phyloP scores from a whole-genome alignment of 2,113 vertebrate species.

The Nothocercus julius region DNA sequence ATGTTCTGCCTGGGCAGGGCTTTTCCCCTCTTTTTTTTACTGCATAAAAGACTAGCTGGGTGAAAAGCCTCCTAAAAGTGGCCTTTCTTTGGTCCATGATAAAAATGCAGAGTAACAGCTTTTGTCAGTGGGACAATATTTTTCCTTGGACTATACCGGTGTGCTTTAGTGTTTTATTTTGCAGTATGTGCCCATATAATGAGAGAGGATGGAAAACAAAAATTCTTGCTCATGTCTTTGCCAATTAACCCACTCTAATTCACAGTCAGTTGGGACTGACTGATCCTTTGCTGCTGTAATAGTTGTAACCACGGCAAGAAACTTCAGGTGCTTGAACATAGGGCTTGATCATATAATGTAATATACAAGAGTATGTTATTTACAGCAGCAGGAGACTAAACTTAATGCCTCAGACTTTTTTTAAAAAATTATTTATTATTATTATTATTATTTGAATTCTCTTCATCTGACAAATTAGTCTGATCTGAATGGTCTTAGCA shows the following conservation, averaged over 20 bases:
- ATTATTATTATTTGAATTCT: neutral
- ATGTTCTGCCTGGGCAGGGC: neutral
- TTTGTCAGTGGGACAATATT: neutral
- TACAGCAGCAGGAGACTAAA: neutral
- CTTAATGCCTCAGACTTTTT: accelerated
- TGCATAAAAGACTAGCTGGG: neutral
- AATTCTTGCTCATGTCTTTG: neutral
- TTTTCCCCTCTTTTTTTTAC: neutral
- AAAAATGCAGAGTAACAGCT: neutral
- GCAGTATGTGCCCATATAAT: neutral
- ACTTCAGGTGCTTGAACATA: neutral
- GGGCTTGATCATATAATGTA: neutral
- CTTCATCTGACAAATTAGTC: neutral
- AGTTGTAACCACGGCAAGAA: neutral
- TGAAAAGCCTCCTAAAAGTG: neutral
- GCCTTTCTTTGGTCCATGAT: neutral
- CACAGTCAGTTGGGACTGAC: neutral
- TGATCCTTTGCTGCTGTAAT: neutral
- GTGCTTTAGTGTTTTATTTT: neutral
- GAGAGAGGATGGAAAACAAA: neutral
- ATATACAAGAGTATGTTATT: neutral
- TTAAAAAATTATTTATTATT: too few relatives aligned
- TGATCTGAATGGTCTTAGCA: neutral
- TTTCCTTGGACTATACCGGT: neutral
- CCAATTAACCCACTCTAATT: neutral